A percentile compares a stretch with the other conserved stretches of the same genome.
These are phyloP conservation scores for Aphelenchoides avenae DNA, from an alignment of 1,140 invertebrate species.

Conservation along the genomic window DNA sequence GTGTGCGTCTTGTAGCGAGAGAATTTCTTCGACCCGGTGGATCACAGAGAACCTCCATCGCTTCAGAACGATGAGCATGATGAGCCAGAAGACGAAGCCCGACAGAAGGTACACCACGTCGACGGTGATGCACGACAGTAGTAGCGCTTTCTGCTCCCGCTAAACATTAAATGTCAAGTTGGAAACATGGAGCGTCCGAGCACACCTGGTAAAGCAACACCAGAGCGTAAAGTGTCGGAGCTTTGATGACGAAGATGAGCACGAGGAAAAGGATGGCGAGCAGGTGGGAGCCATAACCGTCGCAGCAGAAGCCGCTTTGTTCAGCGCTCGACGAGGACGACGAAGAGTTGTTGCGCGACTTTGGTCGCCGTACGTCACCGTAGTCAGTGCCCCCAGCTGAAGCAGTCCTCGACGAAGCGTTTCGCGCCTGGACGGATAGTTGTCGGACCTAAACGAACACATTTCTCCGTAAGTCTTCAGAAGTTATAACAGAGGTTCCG, in stretches of 20 bases:
- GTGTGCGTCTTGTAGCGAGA: constrained; percentile 34
- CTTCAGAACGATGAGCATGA: constrained; percentile 43
- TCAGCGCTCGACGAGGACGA: not conserved
- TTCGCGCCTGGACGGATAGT: too few relatives aligned
- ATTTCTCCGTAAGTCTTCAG: too few relatives aligned
- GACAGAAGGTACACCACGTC: constrained; percentile 54
- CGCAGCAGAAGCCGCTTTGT: constrained; percentile 40
- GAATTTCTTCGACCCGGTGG: constrained; percentile 20
- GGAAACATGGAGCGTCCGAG: not conserved
- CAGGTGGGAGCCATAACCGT: constrained; percentile 53
- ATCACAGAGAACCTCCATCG: constrained; percentile 46
- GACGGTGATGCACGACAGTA: constrained; percentile 44
- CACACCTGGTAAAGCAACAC: constrained; percentile 36
- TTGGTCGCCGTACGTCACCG: not conserved
- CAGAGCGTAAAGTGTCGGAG: constrained; percentile 51
- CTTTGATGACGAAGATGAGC: constrained; percentile 38
- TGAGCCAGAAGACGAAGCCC: constrained; percentile 55
- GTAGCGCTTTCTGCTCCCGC: constrained; percentile 47
- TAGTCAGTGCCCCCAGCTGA: not conserved
- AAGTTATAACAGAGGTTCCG: too few relatives aligned
- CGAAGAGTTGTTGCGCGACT: constrained; percentile 7
- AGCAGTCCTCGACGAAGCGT: too few relatives aligned
- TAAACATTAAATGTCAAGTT: constrained; percentile 28
- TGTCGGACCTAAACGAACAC: too few relatives aligned
- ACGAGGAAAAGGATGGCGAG: constrained; percentile 47